phyloP scores from a whole-genome alignment of 92 coral and sea anemone genomes.

The Epizoanthus ramosus region DNA sequence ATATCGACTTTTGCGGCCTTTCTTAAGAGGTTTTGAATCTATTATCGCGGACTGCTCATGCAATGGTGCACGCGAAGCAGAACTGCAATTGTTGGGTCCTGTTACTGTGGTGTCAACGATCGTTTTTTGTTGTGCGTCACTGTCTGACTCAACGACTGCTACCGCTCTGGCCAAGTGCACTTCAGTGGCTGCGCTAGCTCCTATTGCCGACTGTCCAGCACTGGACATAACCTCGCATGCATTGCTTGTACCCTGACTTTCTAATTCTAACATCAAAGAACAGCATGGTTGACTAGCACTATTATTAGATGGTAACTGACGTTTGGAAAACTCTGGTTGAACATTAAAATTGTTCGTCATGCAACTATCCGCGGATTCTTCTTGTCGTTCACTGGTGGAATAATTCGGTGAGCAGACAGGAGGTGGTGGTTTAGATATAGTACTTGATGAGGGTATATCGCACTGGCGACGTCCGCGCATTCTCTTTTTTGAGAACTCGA shows the following conservation, averaged over 20 bases:
- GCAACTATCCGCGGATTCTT: slow-evolving; percentile 23
- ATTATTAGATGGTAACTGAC: slow-evolving; percentile 28
- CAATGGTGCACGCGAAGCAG: slow-evolving; percentile 35
- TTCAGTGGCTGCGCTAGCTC: slow-evolving; percentile 30
- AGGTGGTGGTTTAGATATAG: slow-evolving; percentile 33
- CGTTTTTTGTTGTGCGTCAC: slow-evolving; percentile 34
- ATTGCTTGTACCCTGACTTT: slow-evolving; percentile 25
- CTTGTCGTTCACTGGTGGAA: slow-evolving; percentile 14
- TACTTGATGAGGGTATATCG: slow-evolving; percentile 13
- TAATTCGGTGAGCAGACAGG: slow-evolving; percentile 34
- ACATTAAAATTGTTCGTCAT: slow-evolving; percentile 11
- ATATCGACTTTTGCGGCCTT: slow-evolving; percentile 29
- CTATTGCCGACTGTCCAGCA: slow-evolving; percentile 35
- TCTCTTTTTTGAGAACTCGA: slow-evolving; percentile 32
- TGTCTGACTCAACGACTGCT: slow-evolving; percentile 34
- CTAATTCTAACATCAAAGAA: slow-evolving; percentile 23
- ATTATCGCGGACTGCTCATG: slow-evolving; percentile 31
- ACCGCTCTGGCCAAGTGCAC: slow-evolving; percentile 36
- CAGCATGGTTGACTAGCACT: slow-evolving; percentile 18
- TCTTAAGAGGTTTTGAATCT: slow-evolving; percentile 23
- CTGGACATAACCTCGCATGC: slow-evolving; percentile 29
- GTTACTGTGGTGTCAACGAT: slow-evolving; percentile 31
- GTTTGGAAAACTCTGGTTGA: slow-evolving; percentile 25
- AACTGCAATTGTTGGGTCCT: slow-evolving; percentile 30
- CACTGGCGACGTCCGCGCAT: slow-evolving; percentile 36